Base-by-base conservation (phyloP, 2,113 vertebrate species). In the Zosterops borbonicus region DNA sequence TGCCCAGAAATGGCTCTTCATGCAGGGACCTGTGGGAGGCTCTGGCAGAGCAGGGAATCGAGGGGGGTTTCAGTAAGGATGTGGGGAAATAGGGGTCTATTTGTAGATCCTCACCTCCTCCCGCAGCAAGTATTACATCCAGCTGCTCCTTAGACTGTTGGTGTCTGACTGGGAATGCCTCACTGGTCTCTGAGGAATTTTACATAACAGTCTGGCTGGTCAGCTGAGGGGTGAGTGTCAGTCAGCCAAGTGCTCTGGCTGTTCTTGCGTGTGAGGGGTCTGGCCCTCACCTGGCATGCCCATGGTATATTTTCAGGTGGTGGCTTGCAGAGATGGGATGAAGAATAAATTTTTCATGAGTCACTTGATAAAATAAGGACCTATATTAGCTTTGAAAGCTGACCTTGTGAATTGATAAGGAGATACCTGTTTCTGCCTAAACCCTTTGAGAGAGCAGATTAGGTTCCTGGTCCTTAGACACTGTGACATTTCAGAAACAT, bases 181-280 rank as follows among this genome's bases (percentile, higher is more conserved):
- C 77, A 55, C 94, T 33, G 17, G 62, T 4, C 2, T 29, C 83
- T 83, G 77, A 95, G 90, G 94, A 95, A 95, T 95, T 97, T 97
- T 93, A 91, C 83, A 81, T 89, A 93, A 92, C 0, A 1, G 37
- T 71, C 49, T 88, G 92, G 55, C 62, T 7, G 11, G 93, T 95
- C 96, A 97, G 95, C 95, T 96, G 96, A 96, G 90, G 52, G 49
- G 12, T 1, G 12, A 86, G 42, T 7, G 3, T 37, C 63, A 3
- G 6, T 73, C 90, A 93, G 96, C 89, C 96, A 96, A 95, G 42
- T 13, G 18, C 49, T 68, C 74, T 87, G 13, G 6, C 82, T 79
- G 44, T 50, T 77, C 50, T 90, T 37, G 6, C 93, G 69, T 88
- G 81, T 3, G 9, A 68, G 31, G 19, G n/a, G 33, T 24, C 84